phyloP scores from a whole-genome alignment of 2,888 invertebrate genomes.

The Drosophila anomalata region DNA sequence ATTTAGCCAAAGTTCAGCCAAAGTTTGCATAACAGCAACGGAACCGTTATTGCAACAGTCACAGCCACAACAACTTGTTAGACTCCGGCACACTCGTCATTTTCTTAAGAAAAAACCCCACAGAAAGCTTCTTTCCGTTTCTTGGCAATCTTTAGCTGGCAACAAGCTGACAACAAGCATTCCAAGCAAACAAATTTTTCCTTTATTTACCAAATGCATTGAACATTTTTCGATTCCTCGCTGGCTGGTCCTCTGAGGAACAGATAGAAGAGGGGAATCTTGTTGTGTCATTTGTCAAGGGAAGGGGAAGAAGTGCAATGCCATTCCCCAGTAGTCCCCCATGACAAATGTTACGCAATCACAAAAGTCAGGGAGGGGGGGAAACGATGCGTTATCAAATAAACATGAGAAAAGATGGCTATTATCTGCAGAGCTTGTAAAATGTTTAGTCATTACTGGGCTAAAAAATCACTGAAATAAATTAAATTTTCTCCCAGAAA shows the following conservation, averaged over 20 bases:
- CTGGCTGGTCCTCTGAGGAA: not conserved
- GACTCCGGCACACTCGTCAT: constrained; percentile 45
- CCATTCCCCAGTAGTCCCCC: constrained; percentile 10
- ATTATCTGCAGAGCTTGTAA: not conserved
- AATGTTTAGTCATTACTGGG: not conserved
- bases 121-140: constrained; percentile 18
- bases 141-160: constrained; percentile 8
- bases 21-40: constrained; percentile 71
- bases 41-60: constrained; percentile 65
- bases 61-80: constrained; percentile 50
- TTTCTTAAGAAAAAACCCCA: constrained; percentile 27
- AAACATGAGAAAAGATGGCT: not conserved
- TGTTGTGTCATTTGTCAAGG: constrained; percentile 40
- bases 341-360: constrained; percentile 38
- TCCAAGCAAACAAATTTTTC: constrained; percentile 20
- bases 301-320: constrained; percentile 20
- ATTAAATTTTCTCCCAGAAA: not conserved
- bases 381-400: not conserved
- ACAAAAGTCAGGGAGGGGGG: not conserved
- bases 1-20: constrained; percentile 65
- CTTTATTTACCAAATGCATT: constrained; percentile 33
- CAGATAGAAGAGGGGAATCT: constrained; percentile 3
- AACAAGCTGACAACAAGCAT: constrained; percentile 32
- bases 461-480: not conserved
- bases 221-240: constrained; percentile 19